Evolutionary conservation across 2,797 vertebrate species (phyloP).

Genomic region (Poeciliopsis paucimaculata): DNA sequence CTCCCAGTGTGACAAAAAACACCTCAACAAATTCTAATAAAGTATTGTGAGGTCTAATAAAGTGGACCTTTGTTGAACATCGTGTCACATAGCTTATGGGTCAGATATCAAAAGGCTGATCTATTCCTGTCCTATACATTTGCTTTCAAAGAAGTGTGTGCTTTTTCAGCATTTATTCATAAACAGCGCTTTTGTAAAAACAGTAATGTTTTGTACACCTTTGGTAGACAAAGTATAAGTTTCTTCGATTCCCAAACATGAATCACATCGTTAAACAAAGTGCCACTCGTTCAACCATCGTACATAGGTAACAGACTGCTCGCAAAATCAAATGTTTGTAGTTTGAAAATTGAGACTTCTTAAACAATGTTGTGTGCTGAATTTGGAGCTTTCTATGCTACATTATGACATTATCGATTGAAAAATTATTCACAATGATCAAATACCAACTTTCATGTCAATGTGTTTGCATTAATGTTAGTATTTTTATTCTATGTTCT

Average conservation of each 20-base stretch:
- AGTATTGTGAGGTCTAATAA: too few relatives aligned
- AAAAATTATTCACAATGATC: background rate
- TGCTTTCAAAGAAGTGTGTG: background rate
- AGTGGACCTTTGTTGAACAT: background rate
- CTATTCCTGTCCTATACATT: background rate
- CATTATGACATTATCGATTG: background rate
- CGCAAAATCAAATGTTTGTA: background rate
- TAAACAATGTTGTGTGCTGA: background rate
- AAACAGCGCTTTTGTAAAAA: background rate
- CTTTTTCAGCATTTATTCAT: background rate
- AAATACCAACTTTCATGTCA: conserved; percentile 1
- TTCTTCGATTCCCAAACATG: background rate
- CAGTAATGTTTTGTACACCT: background rate
- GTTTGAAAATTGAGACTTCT: background rate
- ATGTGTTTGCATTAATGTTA: background rate
- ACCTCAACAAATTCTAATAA: too few relatives aligned
- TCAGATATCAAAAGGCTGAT: background rate
- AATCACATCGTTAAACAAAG: background rate
- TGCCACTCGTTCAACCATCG: background rate
- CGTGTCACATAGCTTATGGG: background rate
- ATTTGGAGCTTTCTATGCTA: background rate
- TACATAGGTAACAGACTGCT: background rate
- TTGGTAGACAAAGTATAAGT: background rate
- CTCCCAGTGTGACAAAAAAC: too few relatives aligned
- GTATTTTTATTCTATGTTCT: conserved; percentile 30